Evolutionary conservation across 2,113 vertebrate species (phyloP), one percentile per base, ranked within the genome.

Genomic region (Sebastes fasciatus): DNA sequence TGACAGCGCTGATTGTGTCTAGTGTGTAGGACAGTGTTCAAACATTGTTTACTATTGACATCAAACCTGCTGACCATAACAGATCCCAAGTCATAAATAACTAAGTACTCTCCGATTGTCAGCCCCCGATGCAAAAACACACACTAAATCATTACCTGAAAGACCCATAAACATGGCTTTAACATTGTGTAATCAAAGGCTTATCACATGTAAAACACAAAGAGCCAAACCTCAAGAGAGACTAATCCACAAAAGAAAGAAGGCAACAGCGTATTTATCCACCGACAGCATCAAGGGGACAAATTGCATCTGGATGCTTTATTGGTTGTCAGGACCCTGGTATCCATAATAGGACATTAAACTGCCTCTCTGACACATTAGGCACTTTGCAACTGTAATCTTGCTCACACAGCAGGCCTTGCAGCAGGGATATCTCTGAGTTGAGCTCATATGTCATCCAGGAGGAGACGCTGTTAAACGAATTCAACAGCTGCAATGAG

Each of bases 291-390:
- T 75, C 82, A 69, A 58, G 46, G 58, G 75, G 83, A 88, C 87
- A 92, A 88, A 92, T 72, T 90, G 69, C 86, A 89, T 86, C 75
- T 82, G 85, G 72, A 80, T 81, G 88, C 46, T 91, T 91, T 91
- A 93, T 74, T 85, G 88, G 58, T 74, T 89, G 89, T 91, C 87
- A 86, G 80, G 80, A 85, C 63, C 52, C 49, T 8, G 63, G 89
- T 73, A 77, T 91, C 88, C 62, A 84, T 88, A 87, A 91, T 76
- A 76, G 88, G 83, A 87, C 82, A 89, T 89, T 90, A 90, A 93
- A 81, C 77, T 90, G 88, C 86, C 86, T 85, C 73, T 55, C 71
- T 79, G 86, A 88, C 87, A 90, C 85, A 89, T 89, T 86, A 89
- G 86, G 84, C 75, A 83, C 78, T 75, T 86, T 84, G 77, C 78